Evolutionary conservation across 1,140 invertebrate species (phyloP).

Genomic region (Homalodisca vitripennis): DNA sequence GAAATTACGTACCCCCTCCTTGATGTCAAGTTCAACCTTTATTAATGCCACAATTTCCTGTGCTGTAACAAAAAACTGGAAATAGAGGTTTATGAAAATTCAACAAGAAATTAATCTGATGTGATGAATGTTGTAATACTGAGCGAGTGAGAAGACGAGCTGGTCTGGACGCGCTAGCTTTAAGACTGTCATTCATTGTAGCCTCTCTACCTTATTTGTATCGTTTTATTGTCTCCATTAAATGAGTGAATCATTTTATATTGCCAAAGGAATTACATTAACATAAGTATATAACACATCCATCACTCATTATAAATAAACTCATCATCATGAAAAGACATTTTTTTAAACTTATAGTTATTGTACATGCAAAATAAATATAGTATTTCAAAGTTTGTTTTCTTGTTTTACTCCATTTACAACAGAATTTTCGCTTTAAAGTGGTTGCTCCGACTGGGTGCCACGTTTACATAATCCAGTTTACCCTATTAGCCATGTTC

Average conservation of each 20-base stretch:
- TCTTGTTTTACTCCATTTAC: slow-evolving; percentile 2
- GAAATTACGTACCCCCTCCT: neutral
- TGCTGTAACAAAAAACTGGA: neutral
- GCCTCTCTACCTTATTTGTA: slow-evolving; percentile 18
- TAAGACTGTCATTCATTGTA: slow-evolving; percentile 36
- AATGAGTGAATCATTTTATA: slow-evolving; percentile 29
- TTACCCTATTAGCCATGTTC: neutral
- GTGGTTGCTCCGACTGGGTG: neutral
- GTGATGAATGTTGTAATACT: neutral
- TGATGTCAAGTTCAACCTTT: neutral
- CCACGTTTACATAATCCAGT: neutral
- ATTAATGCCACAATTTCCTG: neutral
- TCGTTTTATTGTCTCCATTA: slow-evolving; percentile 22
- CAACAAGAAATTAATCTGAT: neutral
- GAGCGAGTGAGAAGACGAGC: slow-evolving; percentile 8
- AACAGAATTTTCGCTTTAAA: neutral
- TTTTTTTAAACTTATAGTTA: slow-evolving; percentile 2
- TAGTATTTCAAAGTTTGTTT: neutral
- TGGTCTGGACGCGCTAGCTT: slow-evolving; percentile 29
- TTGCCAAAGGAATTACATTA: slow-evolving; percentile 37
- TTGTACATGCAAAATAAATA: slow-evolving; percentile 11
- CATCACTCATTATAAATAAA: slow-evolving; percentile 22
- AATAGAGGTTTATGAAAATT: neutral
- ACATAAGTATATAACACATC: slow-evolving; percentile 17
- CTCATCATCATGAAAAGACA: slow-evolving; percentile 22